Evolutionary conservation across 1,140 invertebrate species (phyloP).

Genomic region (Campoletis sonorensis): DNA sequence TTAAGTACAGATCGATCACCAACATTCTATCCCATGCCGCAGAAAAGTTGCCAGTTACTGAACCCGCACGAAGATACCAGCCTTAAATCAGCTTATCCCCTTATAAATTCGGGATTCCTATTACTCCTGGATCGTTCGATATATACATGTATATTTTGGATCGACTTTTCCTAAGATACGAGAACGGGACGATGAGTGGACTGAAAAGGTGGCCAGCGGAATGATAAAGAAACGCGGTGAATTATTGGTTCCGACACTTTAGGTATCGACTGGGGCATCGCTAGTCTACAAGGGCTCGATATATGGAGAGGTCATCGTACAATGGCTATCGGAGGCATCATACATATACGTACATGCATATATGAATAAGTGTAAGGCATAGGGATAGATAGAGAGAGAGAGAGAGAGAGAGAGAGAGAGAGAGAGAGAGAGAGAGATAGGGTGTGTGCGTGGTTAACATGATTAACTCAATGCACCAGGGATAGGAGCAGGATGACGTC

Average conservation of each 20-base stretch:
- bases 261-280: conserved; percentile 6
- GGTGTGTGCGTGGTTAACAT: conserved; percentile 12
- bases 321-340: neutral
- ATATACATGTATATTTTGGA: conserved; percentile 38
- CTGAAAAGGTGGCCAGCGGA: neutral
- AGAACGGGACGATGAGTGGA: conserved; percentile 16
- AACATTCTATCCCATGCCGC: conserved; percentile 7
- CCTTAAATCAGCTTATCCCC: conserved; percentile 54
- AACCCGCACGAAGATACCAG: conserved; percentile 38
- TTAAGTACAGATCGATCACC: neutral
- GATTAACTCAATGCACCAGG: conserved; percentile 31
- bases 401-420: no score
- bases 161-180: neutral
- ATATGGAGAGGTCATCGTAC: neutral
- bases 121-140: conserved; percentile 45
- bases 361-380: neutral
- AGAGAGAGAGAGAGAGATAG: neutral
- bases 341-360: neutral
- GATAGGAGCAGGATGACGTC: conserved; percentile 17
- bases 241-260: conserved; percentile 24
- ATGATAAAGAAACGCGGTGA: conserved; percentile 38
- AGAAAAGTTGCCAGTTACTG: neutral
- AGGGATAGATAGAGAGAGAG: neutral
- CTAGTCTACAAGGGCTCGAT: neutral
- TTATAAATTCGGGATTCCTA: conserved; percentile 61